A percentile compares a stretch with the other conserved stretches of the same genome.
These are phyloP conservation scores for Plotosus lineatus DNA, from an alignment of 2,113 vertebrate genomes.

Conservation along the genomic window DNA sequence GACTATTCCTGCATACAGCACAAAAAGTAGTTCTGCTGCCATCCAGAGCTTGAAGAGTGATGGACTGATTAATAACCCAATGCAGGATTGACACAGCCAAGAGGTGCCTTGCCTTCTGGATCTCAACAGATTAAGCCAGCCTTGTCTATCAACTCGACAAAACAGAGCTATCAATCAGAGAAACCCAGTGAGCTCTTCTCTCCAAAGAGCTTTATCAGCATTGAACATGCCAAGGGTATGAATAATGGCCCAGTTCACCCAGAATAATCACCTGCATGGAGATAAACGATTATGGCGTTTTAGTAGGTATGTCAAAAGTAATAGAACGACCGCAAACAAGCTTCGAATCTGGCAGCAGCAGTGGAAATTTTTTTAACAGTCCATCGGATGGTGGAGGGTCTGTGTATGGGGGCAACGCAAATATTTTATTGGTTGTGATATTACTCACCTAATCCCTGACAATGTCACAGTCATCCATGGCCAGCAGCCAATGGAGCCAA, in stretches of 20 bases:
- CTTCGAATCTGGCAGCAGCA: neutral
- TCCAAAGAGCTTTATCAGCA: conserved; percentile 22
- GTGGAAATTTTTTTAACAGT: neutral
- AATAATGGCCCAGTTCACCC: conserved; percentile 14
- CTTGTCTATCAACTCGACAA: conserved; percentile 27
- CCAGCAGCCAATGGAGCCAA: neutral
- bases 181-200: neutral
- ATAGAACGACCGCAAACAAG: neutral
- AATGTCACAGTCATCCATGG: neutral
- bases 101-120: conserved; percentile 24
- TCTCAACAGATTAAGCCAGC: conserved; percentile 37
- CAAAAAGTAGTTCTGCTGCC: neutral
- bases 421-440: neutral
- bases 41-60: neutral
- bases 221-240: neutral
- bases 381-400: neutral
- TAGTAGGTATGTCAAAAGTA: neutral
- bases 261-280: conserved; percentile 18
- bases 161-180: conserved; percentile 20
- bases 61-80: conserved; percentile 24
- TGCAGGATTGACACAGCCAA: conserved; percentile 13
- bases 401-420: neutral
- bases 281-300: neutral
- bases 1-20: neutral
- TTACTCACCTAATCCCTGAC: neutral